These are phyloP conservation scores for Euura saliciscinereae DNA, from an alignment of 1,140 invertebrate species.

Conservation along the genomic window DNA sequence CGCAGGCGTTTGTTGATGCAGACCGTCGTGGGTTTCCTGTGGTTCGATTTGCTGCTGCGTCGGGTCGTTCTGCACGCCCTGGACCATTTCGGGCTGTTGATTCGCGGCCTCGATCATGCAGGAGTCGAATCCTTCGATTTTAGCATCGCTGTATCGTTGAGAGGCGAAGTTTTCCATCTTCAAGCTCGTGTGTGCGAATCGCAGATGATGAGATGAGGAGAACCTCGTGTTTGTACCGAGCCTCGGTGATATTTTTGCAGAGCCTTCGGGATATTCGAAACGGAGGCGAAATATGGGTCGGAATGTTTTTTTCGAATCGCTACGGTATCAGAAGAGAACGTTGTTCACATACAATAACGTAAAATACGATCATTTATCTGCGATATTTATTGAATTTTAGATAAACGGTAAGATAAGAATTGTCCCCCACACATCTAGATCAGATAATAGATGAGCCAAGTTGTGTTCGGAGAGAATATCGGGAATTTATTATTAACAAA, in stretches of 20 bases:
- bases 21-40: background rate
- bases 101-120: slow-evolving; percentile 46
- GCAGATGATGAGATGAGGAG: background rate
- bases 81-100: slow-evolving; percentile 42
- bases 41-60: slow-evolving; percentile 27
- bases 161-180: slow-evolving; percentile 51
- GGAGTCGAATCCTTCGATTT: slow-evolving; percentile 54
- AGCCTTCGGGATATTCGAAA: background rate
- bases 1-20: slow-evolving; percentile 25
- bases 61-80: slow-evolving; percentile 31
- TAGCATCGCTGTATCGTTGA: slow-evolving; percentile 45
- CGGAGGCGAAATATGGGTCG: too few relatives aligned
- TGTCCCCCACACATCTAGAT: slow-evolving; percentile 31
- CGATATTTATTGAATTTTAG: slow-evolving; percentile 35
- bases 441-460: slow-evolving; percentile 32
- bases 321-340: background rate
- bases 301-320: too few relatives aligned
- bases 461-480: too few relatives aligned
- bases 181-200: background rate
- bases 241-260: slow-evolving; percentile 2
- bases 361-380: slow-evolving; percentile 22
- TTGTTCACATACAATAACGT: background rate
- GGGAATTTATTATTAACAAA: too few relatives aligned
- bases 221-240: background rate
- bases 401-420: slow-evolving; percentile 41